Evolutionary conservation across 2,888 invertebrate genomes (phyloP).

Genomic region (Tenodera sinensis): DNA sequence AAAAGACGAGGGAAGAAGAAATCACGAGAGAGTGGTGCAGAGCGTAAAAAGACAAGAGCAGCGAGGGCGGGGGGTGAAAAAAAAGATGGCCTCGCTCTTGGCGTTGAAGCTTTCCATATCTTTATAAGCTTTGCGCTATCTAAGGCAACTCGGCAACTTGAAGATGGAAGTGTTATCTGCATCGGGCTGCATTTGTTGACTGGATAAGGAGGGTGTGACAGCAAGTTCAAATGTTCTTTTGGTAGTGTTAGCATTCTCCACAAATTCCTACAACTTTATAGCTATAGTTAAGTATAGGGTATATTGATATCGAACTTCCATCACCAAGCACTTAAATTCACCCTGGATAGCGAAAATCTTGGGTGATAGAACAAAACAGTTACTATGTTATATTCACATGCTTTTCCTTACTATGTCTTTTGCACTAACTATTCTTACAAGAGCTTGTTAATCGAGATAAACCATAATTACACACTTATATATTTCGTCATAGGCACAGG

Average conservation of each 20-base stretch:
- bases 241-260: neutral
- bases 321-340: too few species aligned
- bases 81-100: neutral
- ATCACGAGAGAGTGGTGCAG: neutral
- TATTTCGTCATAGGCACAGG: too few species aligned
- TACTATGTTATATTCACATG: too few species aligned
- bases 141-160: neutral
- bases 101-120: slow-evolving; percentile 7
- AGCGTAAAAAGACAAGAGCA: neutral
- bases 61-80: neutral
- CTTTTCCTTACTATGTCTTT: too few species aligned
- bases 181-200: neutral
- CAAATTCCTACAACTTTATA: too few species aligned
- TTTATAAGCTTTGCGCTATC: slow-evolving; percentile 8
- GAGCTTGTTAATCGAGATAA: too few species aligned
- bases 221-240: neutral
- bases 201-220: neutral
- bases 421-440: too few species aligned
- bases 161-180: neutral
- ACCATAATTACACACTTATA: too few species aligned
- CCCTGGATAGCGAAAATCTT: too few species aligned
- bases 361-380: too few species aligned
- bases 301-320: too few species aligned
- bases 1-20: neutral
- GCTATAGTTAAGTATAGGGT: too few species aligned